Percentiles rank a stretch among this genome's conserved stretches.
Conservation (phyloP, 2,888 invertebrate species). For the Acleris sparsana region DNA sequence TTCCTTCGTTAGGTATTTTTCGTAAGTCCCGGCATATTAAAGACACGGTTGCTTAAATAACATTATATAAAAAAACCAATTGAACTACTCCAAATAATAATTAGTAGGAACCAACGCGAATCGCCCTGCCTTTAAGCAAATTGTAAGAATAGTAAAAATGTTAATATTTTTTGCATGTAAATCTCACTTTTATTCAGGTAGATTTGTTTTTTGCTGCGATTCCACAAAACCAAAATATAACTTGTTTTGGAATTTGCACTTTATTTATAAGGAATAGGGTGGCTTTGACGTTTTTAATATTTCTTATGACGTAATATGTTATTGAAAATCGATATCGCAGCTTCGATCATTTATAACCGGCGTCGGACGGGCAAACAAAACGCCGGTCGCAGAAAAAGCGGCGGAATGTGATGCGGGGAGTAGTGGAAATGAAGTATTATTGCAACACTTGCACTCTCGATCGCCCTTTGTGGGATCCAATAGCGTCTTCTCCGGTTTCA, state of each 20-base stretch:
- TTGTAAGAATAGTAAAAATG: constrained; percentile 44
- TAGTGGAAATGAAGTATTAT: constrained; percentile 79
- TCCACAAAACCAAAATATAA: constrained; percentile 2
- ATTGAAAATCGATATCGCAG: constrained; percentile 74
- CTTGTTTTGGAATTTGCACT: constrained; percentile 18
- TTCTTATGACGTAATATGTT: constrained; percentile 45
- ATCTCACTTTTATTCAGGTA: constrained; percentile 67
- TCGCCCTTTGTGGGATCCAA: constrained; percentile 59
- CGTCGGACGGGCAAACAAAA: constrained; percentile 77
- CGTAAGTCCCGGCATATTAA: too few species aligned
- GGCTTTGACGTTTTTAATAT: constrained; percentile 35
- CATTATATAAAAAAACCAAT: too few species aligned
- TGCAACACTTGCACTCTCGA: constrained; percentile 83
- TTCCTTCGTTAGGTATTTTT: too few species aligned
- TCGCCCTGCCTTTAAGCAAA: constrained; percentile 23
- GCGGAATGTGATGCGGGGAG: constrained; percentile 68
- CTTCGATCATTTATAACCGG: constrained; percentile 81
- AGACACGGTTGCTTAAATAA: too few species aligned
- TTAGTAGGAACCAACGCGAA: constrained; percentile 10
- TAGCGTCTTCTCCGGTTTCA: constrained; percentile 46
- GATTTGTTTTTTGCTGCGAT: constrained; percentile 46
- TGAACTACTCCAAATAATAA: constrained; percentile 15
- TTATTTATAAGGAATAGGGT: constrained; percentile 38
- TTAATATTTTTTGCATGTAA: constrained; percentile 53
- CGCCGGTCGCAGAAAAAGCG: constrained; percentile 62